Evolutionary conservation across 2,888 invertebrate genomes (phyloP).

Genomic region (Gonocerus acuteangulatus): DNA sequence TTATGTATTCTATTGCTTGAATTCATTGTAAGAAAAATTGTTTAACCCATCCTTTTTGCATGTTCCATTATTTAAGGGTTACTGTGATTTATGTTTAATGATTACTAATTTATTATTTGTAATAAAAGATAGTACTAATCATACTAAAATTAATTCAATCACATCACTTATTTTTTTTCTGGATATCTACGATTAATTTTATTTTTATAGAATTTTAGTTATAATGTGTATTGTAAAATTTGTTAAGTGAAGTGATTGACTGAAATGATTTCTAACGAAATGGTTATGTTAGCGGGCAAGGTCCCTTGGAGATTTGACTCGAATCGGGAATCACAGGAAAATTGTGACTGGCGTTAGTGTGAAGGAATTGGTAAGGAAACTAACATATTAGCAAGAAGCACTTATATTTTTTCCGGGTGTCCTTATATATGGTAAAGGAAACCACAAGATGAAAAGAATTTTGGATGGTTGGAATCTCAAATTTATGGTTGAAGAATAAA

Average conservation of each 20-base stretch:
- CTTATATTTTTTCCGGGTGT: too few relatives aligned
- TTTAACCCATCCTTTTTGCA: not conserved
- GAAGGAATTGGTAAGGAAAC: slow-evolving; percentile 52
- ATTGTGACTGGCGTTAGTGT: slow-evolving; percentile 55
- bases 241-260: slow-evolving; percentile 20
- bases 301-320: slow-evolving; percentile 42
- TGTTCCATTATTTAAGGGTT: not conserved
- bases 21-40: not conserved
- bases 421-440: too few relatives aligned
- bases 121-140: not conserved
- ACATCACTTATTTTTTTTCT: slow-evolving; percentile 4
- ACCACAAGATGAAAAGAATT: too few relatives aligned
- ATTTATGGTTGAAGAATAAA: too few relatives aligned
- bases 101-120: too few relatives aligned
- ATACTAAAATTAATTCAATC: slow-evolving; percentile 4
- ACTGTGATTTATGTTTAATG: too few relatives aligned
- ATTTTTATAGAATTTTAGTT: not conserved
- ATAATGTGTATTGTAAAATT: too few relatives aligned
- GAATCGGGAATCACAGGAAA: slow-evolving; percentile 35
- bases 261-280: slow-evolving; percentile 10
- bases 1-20: not conserved
- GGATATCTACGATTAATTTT: not conserved
- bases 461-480: too few relatives aligned
- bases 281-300: slow-evolving; percentile 47
- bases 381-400: not conserved